Evolutionary conservation across 2,797 vertebrate species (phyloP), one percentile per base, ranked within the genome.

Genomic region (Odontamblyopus lacepedii): DNA sequence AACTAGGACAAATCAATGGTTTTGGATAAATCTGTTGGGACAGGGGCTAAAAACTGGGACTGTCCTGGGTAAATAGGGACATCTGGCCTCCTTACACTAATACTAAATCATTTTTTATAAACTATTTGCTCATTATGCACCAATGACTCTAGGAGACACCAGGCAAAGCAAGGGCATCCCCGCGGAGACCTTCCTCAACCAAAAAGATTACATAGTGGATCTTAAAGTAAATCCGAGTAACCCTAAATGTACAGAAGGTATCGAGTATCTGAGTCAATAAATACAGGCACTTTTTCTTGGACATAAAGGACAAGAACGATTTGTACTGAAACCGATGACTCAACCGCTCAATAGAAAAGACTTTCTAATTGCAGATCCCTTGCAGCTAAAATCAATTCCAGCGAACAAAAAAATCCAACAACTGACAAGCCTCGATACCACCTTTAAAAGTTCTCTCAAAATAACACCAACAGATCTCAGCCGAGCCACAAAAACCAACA

Each of bases 391-490:
- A 44, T 63, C 62, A 63, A 63, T 63, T 15, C 18, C 35, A 12
- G 35, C 1, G 38, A 63, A 26, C 35, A 44, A 23, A 50, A 29
- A 51, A 66, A 66, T 23, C 5, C 38, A 6, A 23, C 27, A 26
- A 50, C 23, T 75, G 78, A 63, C 35, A 27, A 19, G 68, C 60
- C 0, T 5, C 32, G 63, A 26, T 4, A 0, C 63, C 26, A 16
- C 57, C 6, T 62, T 35, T 2, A 3, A 15, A 56, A 4, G 12
- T 23, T 77, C 18, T 27, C 48, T 2, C 60, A 44, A 50, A 60
- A 75, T 65, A 73, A 78, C 18, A 51, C 48, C 2, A 61, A 50
- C 55, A 0, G 0, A 23, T 76, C 8, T 67, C 19, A 26, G 67
- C 63, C 64, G 23, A n/a, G 67, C 63, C 2, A 0, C 2, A 55